Evolutionary conservation across 2,113 vertebrate genomes (phyloP).

Genomic region (Protobothrops flavoviridis): DNA sequence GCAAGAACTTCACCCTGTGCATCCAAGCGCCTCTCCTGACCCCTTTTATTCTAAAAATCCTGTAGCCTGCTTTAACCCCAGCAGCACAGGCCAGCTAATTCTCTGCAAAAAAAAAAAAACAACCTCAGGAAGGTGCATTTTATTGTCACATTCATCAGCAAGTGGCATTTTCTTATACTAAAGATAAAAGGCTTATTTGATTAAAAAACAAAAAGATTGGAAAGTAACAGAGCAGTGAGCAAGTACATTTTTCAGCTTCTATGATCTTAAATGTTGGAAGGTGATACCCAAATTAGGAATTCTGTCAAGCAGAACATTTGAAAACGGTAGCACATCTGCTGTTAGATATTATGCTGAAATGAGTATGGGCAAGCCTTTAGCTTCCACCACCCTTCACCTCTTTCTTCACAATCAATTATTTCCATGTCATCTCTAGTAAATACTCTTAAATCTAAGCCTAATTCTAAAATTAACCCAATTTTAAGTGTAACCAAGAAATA

Average conservation of each 20-base stretch:
- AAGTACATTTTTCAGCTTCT: background rate
- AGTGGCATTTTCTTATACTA: slow-evolving; percentile 49
- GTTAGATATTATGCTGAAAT: background rate
- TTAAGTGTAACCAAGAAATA: background rate
- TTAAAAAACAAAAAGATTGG: slow-evolving; percentile 31
- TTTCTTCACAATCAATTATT: background rate
- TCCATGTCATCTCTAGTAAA: background rate
- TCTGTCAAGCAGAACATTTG: background rate
- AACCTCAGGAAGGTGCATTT: slow-evolving; percentile 43
- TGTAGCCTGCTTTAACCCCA: slow-evolving; percentile 3
- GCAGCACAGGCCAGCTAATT: slow-evolving; percentile 36
- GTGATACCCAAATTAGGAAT: background rate
- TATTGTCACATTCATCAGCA: slow-evolving; percentile 46
- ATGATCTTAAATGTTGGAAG: background rate
- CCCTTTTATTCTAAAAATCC: slow-evolving; percentile 43
- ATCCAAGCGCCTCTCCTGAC: slow-evolving; percentile 42
- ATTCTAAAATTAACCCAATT: background rate
- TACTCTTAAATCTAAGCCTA: background rate
- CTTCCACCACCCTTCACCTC: background rate
- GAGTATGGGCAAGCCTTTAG: background rate
- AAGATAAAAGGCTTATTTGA: slow-evolving; percentile 37
- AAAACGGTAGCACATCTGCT: background rate
- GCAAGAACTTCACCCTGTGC: slow-evolving; percentile 35
- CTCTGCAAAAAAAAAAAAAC: slow-evolving; percentile 30
- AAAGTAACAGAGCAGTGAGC: background rate